phyloP scores from a whole-genome alignment of 2,888 invertebrate species.

The Fragum sueziense region DNA sequence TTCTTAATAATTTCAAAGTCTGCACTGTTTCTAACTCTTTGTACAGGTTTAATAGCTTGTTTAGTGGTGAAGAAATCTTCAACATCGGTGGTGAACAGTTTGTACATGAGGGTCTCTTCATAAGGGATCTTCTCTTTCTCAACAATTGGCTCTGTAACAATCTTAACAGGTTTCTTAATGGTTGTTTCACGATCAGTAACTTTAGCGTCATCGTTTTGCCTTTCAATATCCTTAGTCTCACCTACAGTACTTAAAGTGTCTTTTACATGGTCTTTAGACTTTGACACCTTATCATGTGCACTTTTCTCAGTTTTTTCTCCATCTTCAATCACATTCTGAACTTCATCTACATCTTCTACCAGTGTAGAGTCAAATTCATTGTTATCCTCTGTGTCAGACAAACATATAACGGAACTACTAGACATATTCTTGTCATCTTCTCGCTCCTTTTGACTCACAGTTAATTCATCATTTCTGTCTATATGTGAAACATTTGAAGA shows the following conservation, averaged over 20 bases:
- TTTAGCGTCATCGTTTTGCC: background rate
- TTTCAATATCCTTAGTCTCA: background rate
- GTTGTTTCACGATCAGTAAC: background rate
- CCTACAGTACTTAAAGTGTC: background rate
- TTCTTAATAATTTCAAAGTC: constrained; percentile 57
- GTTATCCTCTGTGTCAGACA: background rate
- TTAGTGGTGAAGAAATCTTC: constrained; percentile 43
- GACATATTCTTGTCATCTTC: background rate
- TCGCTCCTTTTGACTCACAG: background rate
- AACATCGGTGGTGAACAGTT: constrained; percentile 45
- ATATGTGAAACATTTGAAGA: background rate
- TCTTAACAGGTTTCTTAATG: background rate
- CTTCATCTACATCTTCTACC: background rate
- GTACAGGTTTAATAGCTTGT: background rate
- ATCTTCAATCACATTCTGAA: background rate
- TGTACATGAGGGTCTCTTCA: constrained; percentile 54
- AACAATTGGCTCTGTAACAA: background rate
- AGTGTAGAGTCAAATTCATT: background rate
- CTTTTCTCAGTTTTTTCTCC: background rate
- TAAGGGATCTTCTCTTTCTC: constrained; percentile 37
- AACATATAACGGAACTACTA: background rate
- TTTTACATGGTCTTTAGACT: background rate
- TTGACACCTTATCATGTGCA: background rate
- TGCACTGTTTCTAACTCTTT: constrained; percentile 32
- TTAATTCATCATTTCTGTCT: background rate